Conservation (phyloP, 1,140 invertebrate genomes). For the Drosophila repleta region DNA sequence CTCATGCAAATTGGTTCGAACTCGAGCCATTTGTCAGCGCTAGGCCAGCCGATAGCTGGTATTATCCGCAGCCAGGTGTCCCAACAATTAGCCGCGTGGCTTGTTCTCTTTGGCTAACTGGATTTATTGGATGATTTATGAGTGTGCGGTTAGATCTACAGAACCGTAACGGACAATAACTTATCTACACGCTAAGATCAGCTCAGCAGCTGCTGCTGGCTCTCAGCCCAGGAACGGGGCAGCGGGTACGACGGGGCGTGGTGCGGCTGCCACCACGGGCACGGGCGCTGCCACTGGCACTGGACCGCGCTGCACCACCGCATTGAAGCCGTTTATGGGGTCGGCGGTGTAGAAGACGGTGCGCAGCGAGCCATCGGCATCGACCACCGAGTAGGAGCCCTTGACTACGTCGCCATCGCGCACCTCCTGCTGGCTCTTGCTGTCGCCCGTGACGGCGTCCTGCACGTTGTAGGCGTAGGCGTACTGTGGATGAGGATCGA, state of each 20-base stretch:
- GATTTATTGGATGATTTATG: constrained; percentile 58
- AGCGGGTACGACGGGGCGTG: constrained; percentile 42
- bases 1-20: not conserved
- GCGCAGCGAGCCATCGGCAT: constrained; percentile 86
- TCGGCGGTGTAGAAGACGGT: constrained; percentile 86
- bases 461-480: constrained; percentile 87
- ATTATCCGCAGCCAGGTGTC: constrained; percentile 34
- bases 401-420: constrained; percentile 87
- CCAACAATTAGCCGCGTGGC: constrained; percentile 13
- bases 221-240: constrained; percentile 58
- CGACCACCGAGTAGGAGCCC: constrained; percentile 86
- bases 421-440: constrained; percentile 86
- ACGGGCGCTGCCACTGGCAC: constrained; percentile 63
- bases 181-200: constrained; percentile 64
- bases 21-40: constrained; percentile 28
- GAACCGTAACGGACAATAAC: constrained; percentile 66
- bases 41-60: not conserved
- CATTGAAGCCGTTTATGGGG: constrained; percentile 87
- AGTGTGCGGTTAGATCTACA: constrained; percentile 35
- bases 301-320: constrained; percentile 85
- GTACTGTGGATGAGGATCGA: constrained; percentile 86
- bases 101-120: constrained; percentile 55
- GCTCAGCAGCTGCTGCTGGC: constrained; percentile 14
- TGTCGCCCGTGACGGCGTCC: constrained; percentile 87
- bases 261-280: constrained; percentile 35